These are phyloP conservation scores for Nanorana parkeri DNA, from an alignment of 2,113 vertebrate species.

Conservation along the genomic window DNA sequence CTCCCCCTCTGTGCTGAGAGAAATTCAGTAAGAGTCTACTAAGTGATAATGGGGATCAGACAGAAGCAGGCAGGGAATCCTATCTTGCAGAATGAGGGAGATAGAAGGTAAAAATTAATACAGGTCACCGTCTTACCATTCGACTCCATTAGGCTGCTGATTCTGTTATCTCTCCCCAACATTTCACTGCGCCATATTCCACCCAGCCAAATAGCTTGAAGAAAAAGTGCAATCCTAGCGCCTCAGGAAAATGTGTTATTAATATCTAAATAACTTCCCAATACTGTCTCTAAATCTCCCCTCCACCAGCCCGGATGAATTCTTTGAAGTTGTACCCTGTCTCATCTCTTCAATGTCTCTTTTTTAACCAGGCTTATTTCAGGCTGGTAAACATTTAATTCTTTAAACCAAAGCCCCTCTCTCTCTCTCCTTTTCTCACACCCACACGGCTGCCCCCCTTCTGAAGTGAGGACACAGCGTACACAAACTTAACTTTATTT, in stretches of 20 bases:
- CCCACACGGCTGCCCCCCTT: background rate
- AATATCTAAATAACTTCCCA: slow-evolving; percentile 99
- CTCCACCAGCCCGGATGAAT: slow-evolving; percentile 91
- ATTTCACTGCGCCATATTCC: slow-evolving; percentile 98
- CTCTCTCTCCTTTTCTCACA: slow-evolving; percentile 31
- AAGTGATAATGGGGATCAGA: slow-evolving; percentile 41
- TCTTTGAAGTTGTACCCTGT: slow-evolving; percentile 95
- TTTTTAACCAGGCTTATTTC: slow-evolving; percentile 86
- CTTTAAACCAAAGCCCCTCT: slow-evolving; percentile 76
- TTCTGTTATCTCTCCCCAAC: slow-evolving; percentile 97
- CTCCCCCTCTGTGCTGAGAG: background rate
- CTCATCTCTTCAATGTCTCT: slow-evolving; percentile 78
- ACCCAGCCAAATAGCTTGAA: slow-evolving; percentile 96
- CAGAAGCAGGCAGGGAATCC: slow-evolving; percentile 26
- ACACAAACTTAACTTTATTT: slow-evolving; percentile 8
- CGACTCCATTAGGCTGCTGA: slow-evolving; percentile 78
- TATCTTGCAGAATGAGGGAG: slow-evolving; percentile 9
- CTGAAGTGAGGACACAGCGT: slow-evolving; percentile 7
- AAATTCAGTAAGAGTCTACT: slow-evolving; percentile 41
- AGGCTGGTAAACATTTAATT: slow-evolving; percentile 89
- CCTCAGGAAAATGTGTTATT: slow-evolving; percentile 99
- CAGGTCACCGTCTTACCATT: slow-evolving; percentile 37
- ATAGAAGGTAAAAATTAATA: slow-evolving; percentile 12
- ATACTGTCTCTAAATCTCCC: slow-evolving; percentile 96
- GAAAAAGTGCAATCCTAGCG: slow-evolving; percentile 89